phyloP scores from a whole-genome alignment of 1,140 invertebrate species.

The Neuroterus valhalla region DNA sequence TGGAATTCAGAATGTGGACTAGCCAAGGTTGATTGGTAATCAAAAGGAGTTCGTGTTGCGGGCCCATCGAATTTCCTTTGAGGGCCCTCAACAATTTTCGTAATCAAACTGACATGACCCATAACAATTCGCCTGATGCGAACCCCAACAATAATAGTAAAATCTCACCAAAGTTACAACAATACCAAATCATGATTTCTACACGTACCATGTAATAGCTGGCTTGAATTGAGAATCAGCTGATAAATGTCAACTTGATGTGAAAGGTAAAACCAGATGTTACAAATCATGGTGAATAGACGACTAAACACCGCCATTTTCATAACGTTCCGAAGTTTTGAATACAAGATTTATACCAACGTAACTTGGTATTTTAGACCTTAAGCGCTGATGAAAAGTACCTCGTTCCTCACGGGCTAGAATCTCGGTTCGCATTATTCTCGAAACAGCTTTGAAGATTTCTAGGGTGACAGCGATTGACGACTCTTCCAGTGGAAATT shows the following conservation, averaged over 20 bases:
- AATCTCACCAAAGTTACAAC: no score
- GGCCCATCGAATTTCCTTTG: no score
- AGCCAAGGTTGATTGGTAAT: no score
- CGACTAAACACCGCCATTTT: not conserved
- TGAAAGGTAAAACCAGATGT: not conserved
- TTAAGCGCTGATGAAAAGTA: not conserved
- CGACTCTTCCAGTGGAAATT: no score
- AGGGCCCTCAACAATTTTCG: no score
- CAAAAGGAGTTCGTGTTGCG: no score
- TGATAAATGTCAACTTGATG: not conserved
- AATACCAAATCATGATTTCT: no score
- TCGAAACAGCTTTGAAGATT: not conserved
- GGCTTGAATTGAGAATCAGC: not conserved
- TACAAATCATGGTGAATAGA: not conserved
- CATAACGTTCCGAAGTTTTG: constrained; percentile 19
- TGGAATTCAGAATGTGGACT: no score
- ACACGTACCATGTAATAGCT: not conserved
- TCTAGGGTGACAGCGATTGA: no score
- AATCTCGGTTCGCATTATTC: not conserved
- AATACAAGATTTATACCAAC: constrained; percentile 39
- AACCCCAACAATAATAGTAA: no score
- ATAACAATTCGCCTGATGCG: no score
- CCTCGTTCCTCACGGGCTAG: not conserved
- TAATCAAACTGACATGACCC: no score
- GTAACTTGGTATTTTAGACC: constrained; percentile 30